Conservation (phyloP, 1,140 invertebrate species). For the Drosophila lacertosa region DNA sequence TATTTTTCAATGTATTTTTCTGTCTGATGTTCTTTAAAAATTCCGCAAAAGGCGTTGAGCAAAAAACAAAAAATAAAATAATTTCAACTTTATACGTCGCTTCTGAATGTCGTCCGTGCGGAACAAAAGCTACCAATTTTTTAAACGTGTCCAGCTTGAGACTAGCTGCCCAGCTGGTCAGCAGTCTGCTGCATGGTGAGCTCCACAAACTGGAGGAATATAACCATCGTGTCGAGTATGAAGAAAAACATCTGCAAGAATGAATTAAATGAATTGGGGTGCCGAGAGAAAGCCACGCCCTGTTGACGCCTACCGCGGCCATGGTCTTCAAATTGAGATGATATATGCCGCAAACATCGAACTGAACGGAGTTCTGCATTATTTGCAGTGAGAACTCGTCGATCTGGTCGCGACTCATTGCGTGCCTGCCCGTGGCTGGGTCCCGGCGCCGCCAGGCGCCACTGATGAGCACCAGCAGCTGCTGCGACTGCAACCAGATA, state of each 20-base stretch:
- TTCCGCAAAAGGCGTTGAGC: no score
- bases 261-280: not conserved
- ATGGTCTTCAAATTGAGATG: conserved; percentile 59
- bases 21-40: no score
- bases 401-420: conserved; percentile 2
- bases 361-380: conserved; percentile 64
- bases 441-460: not conserved
- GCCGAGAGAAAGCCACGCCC: no score
- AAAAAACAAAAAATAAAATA: no score
- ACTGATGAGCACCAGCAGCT: conserved; percentile 14
- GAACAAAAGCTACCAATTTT: no score
- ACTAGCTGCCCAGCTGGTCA: conserved; percentile 3
- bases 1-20: no score
- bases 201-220: conserved; percentile 63
- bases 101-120: no score
- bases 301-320: conserved; percentile 26
- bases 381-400: conserved; percentile 63
- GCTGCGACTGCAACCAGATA: conserved; percentile 5
- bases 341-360: conserved; percentile 65
- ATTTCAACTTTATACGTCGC: no score
- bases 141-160: no score
- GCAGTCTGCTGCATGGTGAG: conserved; percentile 34
- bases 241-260: conserved; percentile 62
- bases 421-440: not conserved
- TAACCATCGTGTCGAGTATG: conserved; percentile 60